These are phyloP conservation scores for Pyrocephalus nanus DNA, from an alignment of 2,797 vertebrate genomes.

Conservation along the genomic window DNA sequence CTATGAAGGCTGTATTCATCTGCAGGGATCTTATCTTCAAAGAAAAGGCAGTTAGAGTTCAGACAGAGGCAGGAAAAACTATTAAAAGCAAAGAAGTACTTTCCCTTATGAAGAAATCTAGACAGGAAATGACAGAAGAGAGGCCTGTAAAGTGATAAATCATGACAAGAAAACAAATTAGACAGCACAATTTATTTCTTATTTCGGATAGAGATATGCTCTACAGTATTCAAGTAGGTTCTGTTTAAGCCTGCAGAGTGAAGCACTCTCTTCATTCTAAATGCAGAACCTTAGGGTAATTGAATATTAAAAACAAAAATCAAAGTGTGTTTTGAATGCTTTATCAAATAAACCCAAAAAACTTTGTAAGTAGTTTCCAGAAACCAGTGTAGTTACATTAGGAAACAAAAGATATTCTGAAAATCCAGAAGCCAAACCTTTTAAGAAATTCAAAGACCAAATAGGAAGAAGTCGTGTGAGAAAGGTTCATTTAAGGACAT, in stretches of 20 bases:
- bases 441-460: neutral
- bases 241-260: neutral
- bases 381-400: neutral
- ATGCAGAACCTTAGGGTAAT: neutral
- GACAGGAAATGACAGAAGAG: neutral
- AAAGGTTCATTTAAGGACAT: neutral
- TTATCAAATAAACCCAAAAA: neutral
- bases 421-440: neutral
- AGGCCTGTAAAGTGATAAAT: neutral
- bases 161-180: conserved; percentile 25
- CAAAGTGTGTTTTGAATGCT: neutral
- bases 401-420: neutral
- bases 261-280: neutral
- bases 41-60: conserved; percentile 13
- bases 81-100: neutral
- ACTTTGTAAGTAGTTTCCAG: neutral
- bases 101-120: neutral
- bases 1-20: neutral
- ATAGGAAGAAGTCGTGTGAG: neutral
- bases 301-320: neutral
- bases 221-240: neutral
- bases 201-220: neutral
- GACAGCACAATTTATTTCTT: neutral
- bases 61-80: conserved; percentile 5
- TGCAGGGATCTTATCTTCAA: conserved; percentile 46